Conservation (phyloP, 2,797 vertebrate genomes). For the Poeciliopsis gracilis region DNA sequence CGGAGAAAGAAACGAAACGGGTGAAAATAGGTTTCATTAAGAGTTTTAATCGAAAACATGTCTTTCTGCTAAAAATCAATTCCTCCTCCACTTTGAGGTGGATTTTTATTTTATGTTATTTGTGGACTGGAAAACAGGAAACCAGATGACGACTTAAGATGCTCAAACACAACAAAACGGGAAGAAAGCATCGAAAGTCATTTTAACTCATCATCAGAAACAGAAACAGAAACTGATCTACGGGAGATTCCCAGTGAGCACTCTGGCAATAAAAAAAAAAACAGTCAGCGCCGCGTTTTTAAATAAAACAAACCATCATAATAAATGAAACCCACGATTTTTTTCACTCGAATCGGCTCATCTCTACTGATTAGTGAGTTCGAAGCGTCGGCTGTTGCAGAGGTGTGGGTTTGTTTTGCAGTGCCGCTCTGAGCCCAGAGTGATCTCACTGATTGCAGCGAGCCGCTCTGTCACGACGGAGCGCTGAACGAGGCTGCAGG, state of each 20-base stretch:
- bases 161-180: not conserved
- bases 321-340: not conserved
- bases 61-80: not conserved
- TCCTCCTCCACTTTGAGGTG: not conserved
- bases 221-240: not conserved
- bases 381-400: not conserved
- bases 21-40: not conserved
- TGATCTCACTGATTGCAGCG: constrained; percentile 11
- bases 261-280: not conserved
- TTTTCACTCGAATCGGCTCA: not conserved
- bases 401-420: not conserved
- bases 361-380: not conserved
- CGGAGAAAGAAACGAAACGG: not conserved
- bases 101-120: not conserved
- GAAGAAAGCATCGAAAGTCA: not conserved
- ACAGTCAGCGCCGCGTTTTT: not conserved
- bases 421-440: not conserved
- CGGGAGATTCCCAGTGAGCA: not conserved
- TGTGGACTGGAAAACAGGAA: not conserved
- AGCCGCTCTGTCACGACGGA: constrained; percentile 15
- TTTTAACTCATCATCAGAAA: not conserved
- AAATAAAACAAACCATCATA: not conserved
- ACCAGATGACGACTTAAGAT: not conserved
- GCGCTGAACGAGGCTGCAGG: constrained; percentile 14
- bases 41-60: not conserved